A percentile compares a stretch with the other conserved stretches of the same genome.
These are phyloP conservation scores for Trichonephila clavipes DNA, from an alignment of 1,140 invertebrate species.

Conservation along the genomic window DNA sequence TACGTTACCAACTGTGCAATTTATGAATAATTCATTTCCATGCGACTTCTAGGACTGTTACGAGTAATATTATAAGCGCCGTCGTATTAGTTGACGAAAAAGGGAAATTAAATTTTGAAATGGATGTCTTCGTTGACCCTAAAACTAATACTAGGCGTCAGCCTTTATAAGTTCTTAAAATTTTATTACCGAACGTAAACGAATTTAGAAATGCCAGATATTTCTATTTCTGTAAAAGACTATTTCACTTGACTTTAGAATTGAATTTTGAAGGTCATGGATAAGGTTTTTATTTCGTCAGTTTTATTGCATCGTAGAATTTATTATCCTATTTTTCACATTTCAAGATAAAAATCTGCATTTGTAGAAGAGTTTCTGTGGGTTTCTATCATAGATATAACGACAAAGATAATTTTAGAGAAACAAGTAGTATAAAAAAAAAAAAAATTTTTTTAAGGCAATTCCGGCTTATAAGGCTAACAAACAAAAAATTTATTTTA, in stretches of 20 bases:
- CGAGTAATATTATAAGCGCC: not conserved
- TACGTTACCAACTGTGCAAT: not conserved
- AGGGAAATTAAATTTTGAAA: not conserved
- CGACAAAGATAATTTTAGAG: too few relatives aligned
- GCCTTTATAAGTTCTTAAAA: not conserved
- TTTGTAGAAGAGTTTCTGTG: too few relatives aligned
- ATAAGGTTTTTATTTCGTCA: not conserved
- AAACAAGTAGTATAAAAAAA: too few relatives aligned
- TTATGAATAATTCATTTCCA: conserved; percentile 17
- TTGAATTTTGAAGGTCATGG: not conserved
- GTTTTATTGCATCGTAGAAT: not conserved
- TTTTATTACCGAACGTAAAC: not conserved
- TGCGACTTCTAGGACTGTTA: not conserved
- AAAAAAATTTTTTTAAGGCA: too few relatives aligned
- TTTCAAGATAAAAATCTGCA: too few relatives aligned
- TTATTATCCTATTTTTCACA: too few relatives aligned
- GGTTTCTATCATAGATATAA: too few relatives aligned
- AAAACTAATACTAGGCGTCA: not conserved
- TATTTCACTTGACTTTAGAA: not conserved
- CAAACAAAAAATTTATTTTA: too few relatives aligned
- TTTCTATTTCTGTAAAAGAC: not conserved
- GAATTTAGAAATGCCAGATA: not conserved
- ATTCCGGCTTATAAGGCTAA: too few relatives aligned
- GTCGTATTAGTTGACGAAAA: not conserved
- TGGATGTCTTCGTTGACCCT: not conserved